Evolutionary conservation across 1,140 invertebrate genomes (phyloP).

Genomic region (Drosophila neocordata): DNA sequence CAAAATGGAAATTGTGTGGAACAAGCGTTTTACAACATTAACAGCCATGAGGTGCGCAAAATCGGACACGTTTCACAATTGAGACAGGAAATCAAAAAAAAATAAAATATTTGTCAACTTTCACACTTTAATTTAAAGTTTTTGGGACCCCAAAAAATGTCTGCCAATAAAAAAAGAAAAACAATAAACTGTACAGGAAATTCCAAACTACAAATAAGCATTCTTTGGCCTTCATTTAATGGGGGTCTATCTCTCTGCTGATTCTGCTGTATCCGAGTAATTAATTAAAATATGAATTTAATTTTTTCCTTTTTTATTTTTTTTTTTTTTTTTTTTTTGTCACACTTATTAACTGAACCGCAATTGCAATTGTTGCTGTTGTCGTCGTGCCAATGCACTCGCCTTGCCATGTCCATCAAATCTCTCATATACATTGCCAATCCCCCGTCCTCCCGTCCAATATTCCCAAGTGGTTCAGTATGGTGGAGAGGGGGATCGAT

Average conservation of each 20-base stretch:
- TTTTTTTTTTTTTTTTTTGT: conserved; percentile 46
- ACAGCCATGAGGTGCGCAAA: conserved; percentile 60
- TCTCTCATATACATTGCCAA: background rate
- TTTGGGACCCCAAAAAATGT: conserved; percentile 25
- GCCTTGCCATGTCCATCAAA: conserved; percentile 46
- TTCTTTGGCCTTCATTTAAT: conserved; percentile 20
- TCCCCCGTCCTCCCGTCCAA: background rate
- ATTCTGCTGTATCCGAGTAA: conserved; percentile 44
- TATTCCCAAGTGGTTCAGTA: background rate
- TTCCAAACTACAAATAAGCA: conserved; percentile 36
- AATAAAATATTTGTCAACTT: conserved; percentile 48
- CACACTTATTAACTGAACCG: conserved; percentile 43
- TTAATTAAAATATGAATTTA: conserved; percentile 66
- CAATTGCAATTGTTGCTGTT: conserved; percentile 24
- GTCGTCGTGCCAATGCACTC: conserved; percentile 23
- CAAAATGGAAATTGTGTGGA: conserved; percentile 41
- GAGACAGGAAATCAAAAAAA: conserved; percentile 62
- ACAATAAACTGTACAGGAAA: conserved; percentile 50
- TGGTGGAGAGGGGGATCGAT: background rate
- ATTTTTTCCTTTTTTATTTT: background rate
- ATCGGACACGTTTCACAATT: conserved; percentile 63
- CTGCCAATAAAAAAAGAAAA: conserved; percentile 1
- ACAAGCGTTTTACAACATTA: conserved; percentile 57
- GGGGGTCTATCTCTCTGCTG: background rate
- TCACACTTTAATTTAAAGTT: conserved; percentile 14